These are phyloP conservation scores for Hyposoter dolosus DNA, from an alignment of 2,888 invertebrate genomes.

Conservation along the genomic window DNA sequence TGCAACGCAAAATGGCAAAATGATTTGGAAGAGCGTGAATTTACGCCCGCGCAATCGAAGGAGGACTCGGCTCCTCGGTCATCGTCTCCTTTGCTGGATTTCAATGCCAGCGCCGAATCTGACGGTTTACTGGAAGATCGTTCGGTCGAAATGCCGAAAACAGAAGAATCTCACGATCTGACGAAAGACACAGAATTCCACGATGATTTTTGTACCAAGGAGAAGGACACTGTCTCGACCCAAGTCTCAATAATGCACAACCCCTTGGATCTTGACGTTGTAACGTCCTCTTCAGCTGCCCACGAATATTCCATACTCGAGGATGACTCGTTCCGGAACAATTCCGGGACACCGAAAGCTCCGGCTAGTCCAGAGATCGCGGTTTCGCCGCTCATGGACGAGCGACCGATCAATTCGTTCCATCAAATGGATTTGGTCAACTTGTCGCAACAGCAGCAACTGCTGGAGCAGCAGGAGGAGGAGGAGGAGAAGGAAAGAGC, in stretches of 20 bases:
- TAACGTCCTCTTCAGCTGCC: background rate
- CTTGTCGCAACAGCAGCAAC: slow-evolving; percentile 5
- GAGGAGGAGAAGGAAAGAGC: background rate
- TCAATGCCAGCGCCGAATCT: slow-evolving; percentile 2
- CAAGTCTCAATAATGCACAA: slow-evolving; percentile 60
- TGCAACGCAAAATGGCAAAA: slow-evolving; percentile 50
- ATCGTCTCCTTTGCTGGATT: background rate
- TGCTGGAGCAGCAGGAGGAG: slow-evolving; percentile 1
- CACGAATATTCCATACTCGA: slow-evolving; percentile 36
- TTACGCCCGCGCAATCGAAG: background rate
- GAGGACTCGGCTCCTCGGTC: background rate
- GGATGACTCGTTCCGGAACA: slow-evolving; percentile 12
- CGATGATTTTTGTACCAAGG: slow-evolving; percentile 30
- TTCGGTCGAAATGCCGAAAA: slow-evolving; percentile 24
- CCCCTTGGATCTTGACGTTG: slow-evolving; percentile 58
- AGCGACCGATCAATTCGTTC: slow-evolving; percentile 39
- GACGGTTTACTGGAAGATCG: background rate
- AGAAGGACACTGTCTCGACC: background rate
- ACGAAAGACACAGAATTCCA: slow-evolving; percentile 22
- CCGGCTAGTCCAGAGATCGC: slow-evolving; percentile 51
- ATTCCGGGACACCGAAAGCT: background rate
- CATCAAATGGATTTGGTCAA: slow-evolving; percentile 31
- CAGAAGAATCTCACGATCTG: background rate
- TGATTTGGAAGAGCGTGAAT: slow-evolving; percentile 1
- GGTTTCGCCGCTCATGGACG: slow-evolving; percentile 42